These are phyloP conservation scores for Coleophora flavipennella DNA, from an alignment of 2,888 invertebrate genomes.

Conservation along the genomic window DNA sequence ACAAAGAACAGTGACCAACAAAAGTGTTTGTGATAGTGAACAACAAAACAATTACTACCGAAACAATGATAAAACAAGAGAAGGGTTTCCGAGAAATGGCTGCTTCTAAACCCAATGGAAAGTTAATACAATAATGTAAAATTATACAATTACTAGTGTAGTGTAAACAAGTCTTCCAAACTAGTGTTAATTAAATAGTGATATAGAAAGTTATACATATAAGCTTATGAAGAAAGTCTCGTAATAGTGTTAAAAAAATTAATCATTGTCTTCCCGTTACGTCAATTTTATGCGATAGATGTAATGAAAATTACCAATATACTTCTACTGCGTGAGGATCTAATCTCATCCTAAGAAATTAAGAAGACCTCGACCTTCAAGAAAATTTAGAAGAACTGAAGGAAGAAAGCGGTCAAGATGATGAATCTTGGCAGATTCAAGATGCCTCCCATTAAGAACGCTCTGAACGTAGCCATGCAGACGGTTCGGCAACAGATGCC, in stretches of 20 bases:
- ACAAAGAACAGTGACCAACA: constrained; percentile 16
- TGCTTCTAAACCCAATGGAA: constrained; percentile 29
- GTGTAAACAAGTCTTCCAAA: constrained; percentile 66
- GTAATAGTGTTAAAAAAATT: constrained; percentile 14
- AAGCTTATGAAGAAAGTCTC: constrained; percentile 5
- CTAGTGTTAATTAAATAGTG: constrained; percentile 23
- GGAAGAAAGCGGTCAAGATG: constrained; percentile 26
- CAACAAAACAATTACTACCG: constrained; percentile 9
- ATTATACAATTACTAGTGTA: constrained; percentile 26
- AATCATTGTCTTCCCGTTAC: constrained; percentile 28
- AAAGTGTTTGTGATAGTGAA: constrained; percentile 15
- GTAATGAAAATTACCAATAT: no score
- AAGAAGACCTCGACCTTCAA: no score
- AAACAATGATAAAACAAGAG: constrained; percentile 19
- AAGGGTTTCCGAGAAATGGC: constrained; percentile 37
- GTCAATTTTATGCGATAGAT: constrained; percentile 21
- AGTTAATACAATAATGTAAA: constrained; percentile 33
- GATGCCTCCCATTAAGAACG: constrained; percentile 82
- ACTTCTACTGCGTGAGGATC: no score
- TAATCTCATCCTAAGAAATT: no score
- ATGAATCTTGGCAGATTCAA: constrained; percentile 72
- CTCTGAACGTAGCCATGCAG: constrained; percentile 87
- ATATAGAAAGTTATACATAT: constrained; percentile 5
- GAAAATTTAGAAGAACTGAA: background rate
- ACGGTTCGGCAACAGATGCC: constrained; percentile 85